phyloP scores from a whole-genome alignment of 2,113 vertebrate species.

The Odocoileus virginianus region DNA sequence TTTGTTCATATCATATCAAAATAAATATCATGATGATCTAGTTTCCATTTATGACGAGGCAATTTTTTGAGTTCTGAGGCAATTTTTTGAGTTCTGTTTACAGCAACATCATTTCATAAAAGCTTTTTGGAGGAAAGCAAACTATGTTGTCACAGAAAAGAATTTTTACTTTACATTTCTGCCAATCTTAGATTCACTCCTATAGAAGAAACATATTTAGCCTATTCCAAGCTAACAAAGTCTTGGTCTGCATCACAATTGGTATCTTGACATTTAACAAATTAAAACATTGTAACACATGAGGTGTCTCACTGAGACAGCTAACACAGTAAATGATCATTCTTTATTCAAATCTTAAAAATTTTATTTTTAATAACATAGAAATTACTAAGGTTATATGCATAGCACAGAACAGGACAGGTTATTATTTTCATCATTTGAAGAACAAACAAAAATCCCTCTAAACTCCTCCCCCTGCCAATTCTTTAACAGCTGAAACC shows the following conservation, averaged over 20 bases:
- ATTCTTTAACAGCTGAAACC: slow-evolving; percentile 11
- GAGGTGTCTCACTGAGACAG: not conserved
- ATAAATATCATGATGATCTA: not conserved
- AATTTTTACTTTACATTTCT: slow-evolving; percentile 9
- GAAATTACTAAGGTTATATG: not conserved
- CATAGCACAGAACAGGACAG: not conserved
- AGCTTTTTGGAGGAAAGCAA: not conserved
- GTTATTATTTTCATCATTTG: not conserved
- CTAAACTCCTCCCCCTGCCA: not conserved
- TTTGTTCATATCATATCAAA: slow-evolving; percentile 26
- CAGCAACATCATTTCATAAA: slow-evolving; percentile 2
- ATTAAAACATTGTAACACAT: not conserved
- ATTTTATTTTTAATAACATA: not conserved
- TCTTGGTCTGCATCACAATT: not conserved
- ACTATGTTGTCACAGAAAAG: not conserved
- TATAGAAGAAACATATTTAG: not conserved
- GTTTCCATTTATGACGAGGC: not conserved
- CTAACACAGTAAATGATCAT: not conserved
- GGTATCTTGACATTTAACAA: slow-evolving; percentile 8
- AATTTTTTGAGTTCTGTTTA: not conserved
- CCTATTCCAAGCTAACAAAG: slow-evolving; percentile 9
- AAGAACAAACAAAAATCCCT: not conserved
- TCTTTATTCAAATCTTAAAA: not conserved
- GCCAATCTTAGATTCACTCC: not conserved
- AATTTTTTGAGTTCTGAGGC: not conserved